Base-by-base conservation (phyloP, 2,113 vertebrate genomes). In the Cisticola juncidis region DNA sequence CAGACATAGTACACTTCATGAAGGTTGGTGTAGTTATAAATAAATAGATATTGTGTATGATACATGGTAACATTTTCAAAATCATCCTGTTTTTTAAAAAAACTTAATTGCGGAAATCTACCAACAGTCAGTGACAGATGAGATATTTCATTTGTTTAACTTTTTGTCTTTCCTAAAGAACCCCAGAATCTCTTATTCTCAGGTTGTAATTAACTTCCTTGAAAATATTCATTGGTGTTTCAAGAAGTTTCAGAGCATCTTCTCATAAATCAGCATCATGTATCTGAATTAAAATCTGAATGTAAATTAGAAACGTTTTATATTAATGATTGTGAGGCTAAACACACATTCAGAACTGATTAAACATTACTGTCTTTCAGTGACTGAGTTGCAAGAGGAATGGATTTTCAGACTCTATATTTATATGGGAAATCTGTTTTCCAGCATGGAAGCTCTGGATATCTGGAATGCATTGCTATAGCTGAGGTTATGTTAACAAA, bases 201-300 rank as follows among this genome's bases (percentile, higher is more conserved):
- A 96, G 92, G 80, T 95, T 97, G 81, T 85, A 96, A 95, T 97
- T 97, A 97, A 92, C 71, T 97, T 95, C 92, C 77, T 90, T 94
- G 85, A 95, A 94, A 95, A 96, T 88, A 92, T 81, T 97, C 83
- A 88, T 20, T 95, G 86, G 42, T 94, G 86, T 97, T 97, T 94
- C 92, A 88, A 81, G 72, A 91, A 93, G 72, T 65, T 97, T 97
- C 81, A 85, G 79, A 90, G 94, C 83, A 69, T 86, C 69, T 87
- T 90, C 87, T 88, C 84, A 83, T 85, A 92, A 95, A 96, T 94
- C 83, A 96, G 94, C 88, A 95, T 94, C 86, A 81, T 85, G 80
- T 90, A 95, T 90, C 86, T 90, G 69, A 87, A 94, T 96, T 89
- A 92, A 89, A 89, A 69, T 88, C 88, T 95, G 93, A 96, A 96